phyloP scores from a whole-genome alignment of 2,113 vertebrate species.

The Rhinoderma darwinii region DNA sequence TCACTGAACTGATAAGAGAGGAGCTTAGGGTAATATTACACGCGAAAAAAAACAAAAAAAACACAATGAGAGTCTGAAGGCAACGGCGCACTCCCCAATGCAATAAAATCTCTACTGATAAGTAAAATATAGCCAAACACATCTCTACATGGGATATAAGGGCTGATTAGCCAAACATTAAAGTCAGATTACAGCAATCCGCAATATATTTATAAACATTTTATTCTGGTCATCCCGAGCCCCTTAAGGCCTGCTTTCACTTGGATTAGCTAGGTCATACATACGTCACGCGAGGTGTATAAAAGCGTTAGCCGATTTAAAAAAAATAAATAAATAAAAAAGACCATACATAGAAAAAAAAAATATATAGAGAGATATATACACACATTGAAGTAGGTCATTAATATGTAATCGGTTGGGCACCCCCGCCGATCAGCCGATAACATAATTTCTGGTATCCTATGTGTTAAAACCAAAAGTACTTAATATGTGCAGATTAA shows the following conservation, averaged over 20 bases:
- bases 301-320: neutral
- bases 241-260: neutral
- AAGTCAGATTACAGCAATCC: conserved; percentile 11
- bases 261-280: neutral
- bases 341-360: neutral
- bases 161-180: conserved; percentile 44
- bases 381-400: no score
- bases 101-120: conserved; percentile 53
- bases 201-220: conserved; percentile 10
- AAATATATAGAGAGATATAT: no score
- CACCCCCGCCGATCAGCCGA: no score
- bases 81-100: conserved; percentile 48
- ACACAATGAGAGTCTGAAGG: conserved; percentile 50
- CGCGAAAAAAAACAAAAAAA: neutral
- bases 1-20: conserved; percentile 54
- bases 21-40: conserved; percentile 58
- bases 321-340: neutral
- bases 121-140: conserved; percentile 51
- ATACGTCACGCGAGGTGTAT: neutral
- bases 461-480: no score
- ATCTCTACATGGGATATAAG: conserved; percentile 34
- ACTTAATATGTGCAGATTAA: no score
- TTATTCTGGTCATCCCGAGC: neutral
- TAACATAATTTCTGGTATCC: no score
- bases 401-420: no score